Evolutionary conservation across 2,113 vertebrate genomes (phyloP), one percentile per base, ranked within the genome.

Genomic region (Rousettus leschenaultii): DNA sequence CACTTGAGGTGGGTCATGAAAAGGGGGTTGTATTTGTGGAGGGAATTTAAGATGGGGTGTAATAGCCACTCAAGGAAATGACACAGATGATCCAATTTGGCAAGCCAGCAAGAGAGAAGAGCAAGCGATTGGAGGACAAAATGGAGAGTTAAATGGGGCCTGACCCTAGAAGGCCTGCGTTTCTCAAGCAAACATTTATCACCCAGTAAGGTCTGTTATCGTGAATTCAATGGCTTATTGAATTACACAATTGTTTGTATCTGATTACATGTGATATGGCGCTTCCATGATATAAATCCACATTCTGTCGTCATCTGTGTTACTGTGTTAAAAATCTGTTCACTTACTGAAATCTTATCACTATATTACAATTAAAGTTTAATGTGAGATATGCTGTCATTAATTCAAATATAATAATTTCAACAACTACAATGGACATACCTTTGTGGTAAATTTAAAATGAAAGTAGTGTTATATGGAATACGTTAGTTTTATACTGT

Each of bases 351-450:
- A 83, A 45, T 82, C 61, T 61, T 89, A 78, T 77, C 65, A 19
- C 57, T 93, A 43, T 11, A 53, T 74, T 94, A 14, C 18, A 66
- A 94, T 0, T 95, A 26, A 85, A 90, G 86, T 94, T 98, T 57
- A 61, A 70, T n/a, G 40, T 70, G 94, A 97, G 77, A 59, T 82
- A 89, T 57, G 13, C 83, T 89, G 38, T 68, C 68, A 88, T 94
- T 61, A 2, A 5, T 95, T 93, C n/a, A 89, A 43, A 38, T 33
- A 83, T 73, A 38, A 66, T 55, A 59, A 30, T 95, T 75, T 85
- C 93, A 28, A 96, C 97, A 87, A 82, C 28, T 79, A n/a, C 83
- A 83, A 33, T 91, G 70, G 1, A 65, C 97, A 30, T 89, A 90
- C 53, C 15, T 2, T 55, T 3, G 13, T 73, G 7, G 33, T 86